A percentile compares a stretch with the other conserved stretches of the same genome.
Evolutionary conservation across 2,113 vertebrate species (phyloP).

Genomic region (Colossoma macropomum): DNA sequence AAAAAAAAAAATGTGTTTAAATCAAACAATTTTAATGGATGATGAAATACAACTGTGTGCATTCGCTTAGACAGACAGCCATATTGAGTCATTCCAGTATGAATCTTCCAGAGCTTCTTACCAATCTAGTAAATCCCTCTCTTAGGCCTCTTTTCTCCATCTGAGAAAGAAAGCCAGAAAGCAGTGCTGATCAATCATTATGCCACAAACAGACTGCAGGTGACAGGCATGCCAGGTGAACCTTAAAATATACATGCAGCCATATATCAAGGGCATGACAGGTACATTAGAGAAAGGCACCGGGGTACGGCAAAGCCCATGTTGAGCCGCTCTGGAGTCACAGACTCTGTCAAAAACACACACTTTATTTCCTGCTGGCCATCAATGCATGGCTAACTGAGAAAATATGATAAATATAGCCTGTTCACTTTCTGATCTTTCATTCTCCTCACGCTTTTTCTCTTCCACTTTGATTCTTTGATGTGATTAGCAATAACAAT

Average conservation of each 20-base stretch:
- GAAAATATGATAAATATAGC: conserved; percentile 62
- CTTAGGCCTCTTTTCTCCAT: conserved; percentile 26
- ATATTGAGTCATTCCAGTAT: conserved; percentile 15
- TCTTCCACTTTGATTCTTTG: neutral
- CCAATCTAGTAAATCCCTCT: conserved; percentile 28
- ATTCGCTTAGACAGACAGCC: conserved; percentile 11
- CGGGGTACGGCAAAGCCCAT: conserved; percentile 51
- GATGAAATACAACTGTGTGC: neutral
- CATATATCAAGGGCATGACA: conserved; percentile 75
- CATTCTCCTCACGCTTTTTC: neutral
- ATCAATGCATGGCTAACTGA: conserved; percentile 49
- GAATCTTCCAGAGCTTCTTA: conserved; percentile 17
- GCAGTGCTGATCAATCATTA: conserved; percentile 72
- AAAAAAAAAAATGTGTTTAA: neutral
- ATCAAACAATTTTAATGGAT: neutral
- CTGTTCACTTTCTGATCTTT: neutral
- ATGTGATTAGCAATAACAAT: neutral
- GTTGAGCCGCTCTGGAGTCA: conserved; percentile 57
- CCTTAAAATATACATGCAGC: conserved; percentile 77
- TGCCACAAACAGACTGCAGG: conserved; percentile 68
- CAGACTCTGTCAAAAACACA: conserved; percentile 59
- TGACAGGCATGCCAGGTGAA: conserved; percentile 75
- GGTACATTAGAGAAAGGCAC: conserved; percentile 70
- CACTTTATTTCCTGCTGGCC: conserved; percentile 64
- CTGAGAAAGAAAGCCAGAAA: conserved; percentile 50